Evolutionary conservation across 2,888 invertebrate genomes (phyloP), one percentile per base, ranked within the genome.

Genomic region (Oscheius myriophilus): DNA sequence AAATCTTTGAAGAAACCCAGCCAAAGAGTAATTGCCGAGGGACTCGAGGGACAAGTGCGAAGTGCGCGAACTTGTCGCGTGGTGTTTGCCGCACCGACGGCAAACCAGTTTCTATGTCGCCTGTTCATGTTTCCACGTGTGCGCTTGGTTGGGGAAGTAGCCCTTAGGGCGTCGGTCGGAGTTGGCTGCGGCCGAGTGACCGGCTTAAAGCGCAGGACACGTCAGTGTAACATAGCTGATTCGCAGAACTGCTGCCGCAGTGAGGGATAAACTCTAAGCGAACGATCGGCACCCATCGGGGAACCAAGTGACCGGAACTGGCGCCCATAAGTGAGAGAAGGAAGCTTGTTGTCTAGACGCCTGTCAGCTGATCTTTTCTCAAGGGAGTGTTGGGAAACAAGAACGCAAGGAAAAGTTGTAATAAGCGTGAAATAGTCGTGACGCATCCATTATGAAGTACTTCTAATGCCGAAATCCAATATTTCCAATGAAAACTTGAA

Each of bases 181-280:
- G 52, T 52, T 25, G 53, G 61, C 61, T 61, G 61, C 61, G 49
- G 49, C 25, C 46, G 61, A 61, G 61, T 61, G 61, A 61, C 61
- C 61, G 61, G 49, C 61, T 61, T 61, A 61, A 61, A 61, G 61
- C 61, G 49, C 61, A 61, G 61, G 61, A 61, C 61, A 61, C 61
- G 61, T 49, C 49, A 61, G 61, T 61, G 61, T 61, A 61, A 61
- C 61, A 61, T 61, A 61, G 61, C 61, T 49, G 61, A 61, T 61
- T 61, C 61, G 61, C 49, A 61, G 61, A 61, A 61, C 61, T 61
- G 61, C 61, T 25, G 46, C 61, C 26, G 59, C 59, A 46, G 61
- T 61, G 49, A 49, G 33, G 61, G 54, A 58, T 58, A 42, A 58
- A 45, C 25, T 25, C 61, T 18, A 61, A 46, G 26, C 61, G 61